These are phyloP conservation scores for Trochalopteron elliotii DNA, from an alignment of 2,113 vertebrate species.

Conservation along the genomic window DNA sequence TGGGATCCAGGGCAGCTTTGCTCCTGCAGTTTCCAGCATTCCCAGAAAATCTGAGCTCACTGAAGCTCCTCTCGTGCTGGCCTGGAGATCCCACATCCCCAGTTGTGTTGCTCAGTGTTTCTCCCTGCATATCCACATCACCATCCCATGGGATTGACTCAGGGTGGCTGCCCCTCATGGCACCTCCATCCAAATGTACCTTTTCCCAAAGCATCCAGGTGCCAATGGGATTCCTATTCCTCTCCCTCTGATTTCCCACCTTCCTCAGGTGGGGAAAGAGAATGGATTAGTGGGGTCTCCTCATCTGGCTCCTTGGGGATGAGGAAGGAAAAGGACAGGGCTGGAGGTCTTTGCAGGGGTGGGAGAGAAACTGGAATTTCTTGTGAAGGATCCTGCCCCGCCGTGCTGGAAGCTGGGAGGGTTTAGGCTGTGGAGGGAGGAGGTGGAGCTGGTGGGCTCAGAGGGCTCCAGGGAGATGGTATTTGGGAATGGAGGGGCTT, in stretches of 20 bases:
- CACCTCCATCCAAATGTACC: neutral
- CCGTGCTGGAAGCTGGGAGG: accelerated
- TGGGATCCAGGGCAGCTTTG: neutral
- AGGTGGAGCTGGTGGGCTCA: neutral
- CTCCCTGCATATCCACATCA: neutral
- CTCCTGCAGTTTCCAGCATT: neutral
- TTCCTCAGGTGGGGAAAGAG: accelerated
- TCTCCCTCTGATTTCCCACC: neutral
- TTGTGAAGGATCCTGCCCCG: neutral
- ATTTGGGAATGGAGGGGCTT: neutral
- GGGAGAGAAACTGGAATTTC: neutral
- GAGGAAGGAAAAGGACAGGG: neutral
- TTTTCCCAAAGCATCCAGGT: neutral
- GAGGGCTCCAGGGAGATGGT: neutral
- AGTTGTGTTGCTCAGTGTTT: accelerated
- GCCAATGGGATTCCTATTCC: accelerated
- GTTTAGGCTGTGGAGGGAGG: neutral
- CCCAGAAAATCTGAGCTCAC: neutral
- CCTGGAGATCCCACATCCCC: neutral
- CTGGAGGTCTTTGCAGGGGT: neutral
- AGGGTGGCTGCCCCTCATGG: accelerated
- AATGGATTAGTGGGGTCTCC: neutral
- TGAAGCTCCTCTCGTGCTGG: neutral
- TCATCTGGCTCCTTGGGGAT: neutral
- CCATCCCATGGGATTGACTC: accelerated